Conservation (phyloP, 2,113 vertebrate genomes). For the Callithrix jacchus region DNA sequence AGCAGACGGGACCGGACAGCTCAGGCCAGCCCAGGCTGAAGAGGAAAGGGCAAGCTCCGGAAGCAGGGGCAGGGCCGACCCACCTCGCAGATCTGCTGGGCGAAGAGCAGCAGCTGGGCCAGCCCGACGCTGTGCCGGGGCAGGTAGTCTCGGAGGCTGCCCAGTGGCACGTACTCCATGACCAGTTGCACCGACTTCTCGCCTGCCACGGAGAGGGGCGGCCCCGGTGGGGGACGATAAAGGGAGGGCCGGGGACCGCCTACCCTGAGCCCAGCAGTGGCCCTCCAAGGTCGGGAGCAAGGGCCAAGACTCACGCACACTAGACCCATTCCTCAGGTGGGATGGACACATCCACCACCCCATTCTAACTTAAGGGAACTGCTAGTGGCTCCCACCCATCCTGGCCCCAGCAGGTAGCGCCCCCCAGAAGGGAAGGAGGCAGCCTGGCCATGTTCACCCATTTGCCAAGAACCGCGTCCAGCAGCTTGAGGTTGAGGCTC, state of each 20-base stretch:
- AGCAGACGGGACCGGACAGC: background rate
- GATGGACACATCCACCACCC: background rate
- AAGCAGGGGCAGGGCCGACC: background rate
- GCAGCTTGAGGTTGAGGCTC: background rate
- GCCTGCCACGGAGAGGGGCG: slow-evolving; percentile 78
- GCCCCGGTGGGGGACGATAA: fast-evolving
- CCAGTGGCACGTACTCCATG: slow-evolving; percentile 95
- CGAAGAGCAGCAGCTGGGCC: slow-evolving; percentile 90
- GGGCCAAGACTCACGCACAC: background rate
- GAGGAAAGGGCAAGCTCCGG: background rate
- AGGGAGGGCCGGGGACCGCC: background rate
- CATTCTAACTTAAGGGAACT: fast-evolving
- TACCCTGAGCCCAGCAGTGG: background rate
- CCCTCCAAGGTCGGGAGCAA: background rate
- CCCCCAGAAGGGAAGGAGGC: background rate
- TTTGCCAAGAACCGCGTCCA: fast-evolving
- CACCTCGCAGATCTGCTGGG: slow-evolving; percentile 95
- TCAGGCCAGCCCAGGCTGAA: background rate
- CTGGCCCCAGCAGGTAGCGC: background rate
- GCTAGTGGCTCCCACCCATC: fast-evolving
- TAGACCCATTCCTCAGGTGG: background rate
- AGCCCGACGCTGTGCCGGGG: slow-evolving; percentile 85
- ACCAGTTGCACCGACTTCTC: slow-evolving; percentile 93
- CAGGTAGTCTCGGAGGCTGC: slow-evolving; percentile 93
- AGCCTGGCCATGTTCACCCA: background rate